Base-by-base conservation (phyloP, 2,888 invertebrate species). In the Pycnomerus fuliginosus region DNA sequence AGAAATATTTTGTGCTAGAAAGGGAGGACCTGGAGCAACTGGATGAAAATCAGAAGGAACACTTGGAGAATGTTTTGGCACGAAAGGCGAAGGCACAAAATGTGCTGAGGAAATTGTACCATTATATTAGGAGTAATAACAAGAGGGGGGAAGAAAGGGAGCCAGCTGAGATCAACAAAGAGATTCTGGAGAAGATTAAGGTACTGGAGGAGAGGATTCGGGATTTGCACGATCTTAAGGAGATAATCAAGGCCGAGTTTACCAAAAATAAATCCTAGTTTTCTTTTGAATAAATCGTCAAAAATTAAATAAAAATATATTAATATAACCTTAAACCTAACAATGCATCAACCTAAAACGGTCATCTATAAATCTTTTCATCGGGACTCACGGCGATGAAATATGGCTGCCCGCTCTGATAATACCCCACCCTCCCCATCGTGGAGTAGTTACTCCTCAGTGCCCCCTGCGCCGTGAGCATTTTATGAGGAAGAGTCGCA, bases 361-460 rank as follows among this genome's bases (percentile, higher is more conserved):
- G 61, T 69, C 79, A 81, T 73, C 81, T 79, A 72, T 82, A 81
- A 57, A 79, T 79, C 72, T 82, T 82, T 16, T 48, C 48, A 8
- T 80, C 78, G 40, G 80, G 79, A 70, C 80, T 72, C 48, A 80
- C 76, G 2, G 62, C 69, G 57, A 83, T 80, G 57, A 82, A 82
- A 61, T 82, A 83, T 1, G 82, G 81, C 53, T 76, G 74, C 40
- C 61, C 54, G 49, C 69, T 62, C 58, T 73, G 71, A 61, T 79
- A 78, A 55, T 77, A 79, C 2, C 79, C 74, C 58, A 76, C 66
- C 70, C 85, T 61, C 58, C 84, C 74, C 76, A 87, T 76, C 5
- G 81, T 73, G 56, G 86, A 74, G 71, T 84, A 76, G 60, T 51
- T 62, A 65, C 75, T 70, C 70, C 82, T 66, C 24, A 77, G 73